phyloP scores from a whole-genome alignment of 1,140 invertebrate genomes.

The Chelonus insularis region DNA sequence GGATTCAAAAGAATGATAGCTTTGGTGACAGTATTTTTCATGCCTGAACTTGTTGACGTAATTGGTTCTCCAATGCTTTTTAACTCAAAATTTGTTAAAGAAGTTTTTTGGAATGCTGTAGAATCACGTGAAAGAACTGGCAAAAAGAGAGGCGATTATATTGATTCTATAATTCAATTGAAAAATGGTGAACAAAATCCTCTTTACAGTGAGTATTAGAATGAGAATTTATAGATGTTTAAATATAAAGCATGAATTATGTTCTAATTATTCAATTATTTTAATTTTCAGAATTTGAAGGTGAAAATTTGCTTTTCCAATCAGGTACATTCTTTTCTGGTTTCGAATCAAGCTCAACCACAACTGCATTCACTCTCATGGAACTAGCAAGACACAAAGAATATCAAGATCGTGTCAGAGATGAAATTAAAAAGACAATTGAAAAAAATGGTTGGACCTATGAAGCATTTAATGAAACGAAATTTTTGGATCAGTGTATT shows the following conservation, averaged over 20 bases:
- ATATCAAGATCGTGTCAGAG: slow-evolving; percentile 54
- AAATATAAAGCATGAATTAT: too few relatives aligned
- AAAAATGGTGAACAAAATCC: slow-evolving; percentile 34
- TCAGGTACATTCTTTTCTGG: slow-evolving; percentile 59
- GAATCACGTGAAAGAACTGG: slow-evolving; percentile 32
- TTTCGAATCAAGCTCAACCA: slow-evolving; percentile 63
- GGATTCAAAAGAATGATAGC: slow-evolving; percentile 21
- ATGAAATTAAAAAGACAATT: slow-evolving; percentile 64
- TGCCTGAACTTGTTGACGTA: slow-evolving; percentile 15
- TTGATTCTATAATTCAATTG: slow-evolving; percentile 35
- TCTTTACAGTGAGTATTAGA: slow-evolving; percentile 34
- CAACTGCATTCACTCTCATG: slow-evolving; percentile 54
- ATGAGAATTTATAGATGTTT: too few relatives aligned
- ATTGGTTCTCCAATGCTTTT: slow-evolving; percentile 9
- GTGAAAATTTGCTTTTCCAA: slow-evolving; percentile 40
- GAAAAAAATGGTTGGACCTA: slow-evolving; percentile 42
- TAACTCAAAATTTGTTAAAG: slow-evolving; percentile 25
- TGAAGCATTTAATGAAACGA: slow-evolving; percentile 50
- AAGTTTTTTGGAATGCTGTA: slow-evolving; percentile 38
- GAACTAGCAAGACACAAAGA: slow-evolving; percentile 51
- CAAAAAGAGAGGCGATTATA: slow-evolving; percentile 36
- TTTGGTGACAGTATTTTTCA: slow-evolving; percentile 17
- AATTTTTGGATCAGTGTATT: slow-evolving; percentile 45
- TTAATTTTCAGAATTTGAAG: slow-evolving; percentile 40
- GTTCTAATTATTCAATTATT: too few relatives aligned